These are phyloP conservation scores for Chionis minor DNA, from an alignment of 2,113 vertebrate species.

Conservation along the genomic window DNA sequence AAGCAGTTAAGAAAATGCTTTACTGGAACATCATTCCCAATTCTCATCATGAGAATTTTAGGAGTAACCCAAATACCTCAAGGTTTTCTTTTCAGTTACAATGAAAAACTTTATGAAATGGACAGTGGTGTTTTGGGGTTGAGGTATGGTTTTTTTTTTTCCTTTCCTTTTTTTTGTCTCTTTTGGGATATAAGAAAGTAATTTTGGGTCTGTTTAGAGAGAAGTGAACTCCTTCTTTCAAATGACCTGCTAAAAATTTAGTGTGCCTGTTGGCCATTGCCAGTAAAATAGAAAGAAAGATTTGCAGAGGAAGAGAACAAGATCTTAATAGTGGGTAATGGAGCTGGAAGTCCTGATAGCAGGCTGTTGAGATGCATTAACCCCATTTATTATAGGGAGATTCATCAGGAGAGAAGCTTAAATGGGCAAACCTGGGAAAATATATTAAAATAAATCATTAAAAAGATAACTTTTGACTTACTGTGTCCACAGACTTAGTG, in stretches of 20 bases:
- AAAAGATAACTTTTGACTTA: conserved; percentile 27
- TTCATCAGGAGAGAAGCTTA: conserved; percentile 24
- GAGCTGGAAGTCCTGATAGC: conserved; percentile 18
- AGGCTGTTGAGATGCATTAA: conserved; percentile 17
- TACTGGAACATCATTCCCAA: neutral
- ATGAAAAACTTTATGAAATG: neutral
- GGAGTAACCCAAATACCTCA: neutral
- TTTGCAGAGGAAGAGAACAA: conserved; percentile 2
- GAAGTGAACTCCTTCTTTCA: neutral
- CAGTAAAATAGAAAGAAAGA: conserved; percentile 22
- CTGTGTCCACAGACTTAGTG: conserved; percentile 17
- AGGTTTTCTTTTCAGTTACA: neutral
- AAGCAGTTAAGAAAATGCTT: neutral
- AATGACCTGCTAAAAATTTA: conserved; percentile 11
- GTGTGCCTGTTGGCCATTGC: neutral
- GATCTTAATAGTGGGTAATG: conserved; percentile 31
- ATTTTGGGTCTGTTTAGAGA: neutral
- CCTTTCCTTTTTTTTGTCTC: too few relatives aligned
- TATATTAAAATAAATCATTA: conserved; percentile 30
- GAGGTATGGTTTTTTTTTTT: neutral
- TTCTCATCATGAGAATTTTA: neutral
- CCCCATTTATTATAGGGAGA: conserved; percentile 20
- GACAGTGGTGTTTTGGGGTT: neutral
- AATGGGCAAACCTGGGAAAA: conserved; percentile 27
- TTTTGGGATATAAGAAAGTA: neutral